A percentile compares a stretch with the other conserved stretches of the same genome.
Evolutionary conservation across 2,113 vertebrate genomes (phyloP).

Genomic region (Lethenteron reissneri): DNA sequence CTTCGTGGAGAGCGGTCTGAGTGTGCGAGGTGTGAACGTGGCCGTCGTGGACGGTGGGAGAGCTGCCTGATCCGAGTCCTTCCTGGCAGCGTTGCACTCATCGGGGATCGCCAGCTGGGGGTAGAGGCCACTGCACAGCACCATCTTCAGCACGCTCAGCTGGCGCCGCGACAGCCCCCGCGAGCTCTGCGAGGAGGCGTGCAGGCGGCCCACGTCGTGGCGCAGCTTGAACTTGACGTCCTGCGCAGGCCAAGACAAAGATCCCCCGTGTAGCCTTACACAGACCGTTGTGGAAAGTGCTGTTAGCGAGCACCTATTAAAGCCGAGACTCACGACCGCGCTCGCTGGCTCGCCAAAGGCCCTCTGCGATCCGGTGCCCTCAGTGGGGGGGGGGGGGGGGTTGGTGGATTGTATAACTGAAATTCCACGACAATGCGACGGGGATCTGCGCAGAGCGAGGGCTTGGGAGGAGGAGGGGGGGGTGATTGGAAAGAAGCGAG

Average conservation of each 20-base stretch:
- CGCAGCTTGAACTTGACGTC: slow-evolving; percentile 73
- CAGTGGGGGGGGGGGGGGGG: rapidly evolving
- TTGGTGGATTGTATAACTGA: background rate
- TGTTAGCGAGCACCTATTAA: too few species aligned
- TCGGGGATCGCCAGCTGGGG: slow-evolving; percentile 58
- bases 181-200: slow-evolving; percentile 21
- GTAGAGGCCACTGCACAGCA: slow-evolving; percentile 57
- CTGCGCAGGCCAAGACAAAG: slow-evolving; percentile 17
- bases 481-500: too few species aligned
- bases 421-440: too few species aligned
- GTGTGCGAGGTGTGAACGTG: too few species aligned
- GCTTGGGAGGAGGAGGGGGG: too few species aligned
- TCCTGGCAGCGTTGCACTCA: slow-evolving; percentile 46
- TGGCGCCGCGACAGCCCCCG: slow-evolving; percentile 30
- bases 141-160: slow-evolving; percentile 40
- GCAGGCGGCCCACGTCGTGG: slow-evolving; percentile 44
- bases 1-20: too few species aligned
- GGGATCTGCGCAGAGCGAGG: too few species aligned
- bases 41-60: rapidly evolving
- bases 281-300: too few species aligned
- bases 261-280: too few species aligned
- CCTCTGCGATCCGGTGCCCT: too few species aligned
- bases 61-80: slow-evolving; percentile 60
- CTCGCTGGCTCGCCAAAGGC: too few species aligned
- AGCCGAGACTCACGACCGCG: too few species aligned